Evolutionary conservation across 2,113 vertebrate genomes (phyloP), one percentile per base, ranked within the genome.

Genomic region (Oophaga pumilio): DNA sequence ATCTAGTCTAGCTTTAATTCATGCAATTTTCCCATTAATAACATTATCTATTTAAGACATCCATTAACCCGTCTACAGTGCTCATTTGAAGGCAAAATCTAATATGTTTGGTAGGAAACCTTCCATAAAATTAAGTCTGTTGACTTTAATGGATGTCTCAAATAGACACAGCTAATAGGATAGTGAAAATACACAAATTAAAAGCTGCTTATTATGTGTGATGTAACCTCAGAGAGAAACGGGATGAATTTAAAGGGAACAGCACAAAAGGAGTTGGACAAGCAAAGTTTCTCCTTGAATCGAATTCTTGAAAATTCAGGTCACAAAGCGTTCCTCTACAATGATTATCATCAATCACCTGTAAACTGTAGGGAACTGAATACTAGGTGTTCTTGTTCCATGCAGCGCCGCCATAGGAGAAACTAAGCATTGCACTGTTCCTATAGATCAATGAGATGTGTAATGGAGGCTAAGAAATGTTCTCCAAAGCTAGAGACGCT

Each of bases 81-180:
- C 90, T 93, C 91, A 93, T 90, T 92, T 91, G 85, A 88, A 89
- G 90, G 90, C 89, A 87, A 91, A 90, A 89, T 87, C 85, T 91
- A 90, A 89, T 88, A 92, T 90, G 89, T 91, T 91, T 87, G 90
- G 89, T 91, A 91, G 89, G 91, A 93, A 92, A 90, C 91, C 89
- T 92, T 92, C 90, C 91, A 92, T 92, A 92, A 93, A 91, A 92
- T 93, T 91, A 92, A 92, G 81, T 74, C 91, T 91, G 90, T 90
- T 92, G 90, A 92, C 79, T 88, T 84, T 90, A 91, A 91, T 93
- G 89, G 91, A 91, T 91, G 90, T 92, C 89, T 90, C 92, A 90
- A 93, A 91, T 91, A 92, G 90, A 92, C 90, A 90, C 89, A 86
- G 88, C 82, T 90, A 91, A 92, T 92, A 93, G 91, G 91, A 91